phyloP scores from a whole-genome alignment of 1,140 invertebrate species.

The Leptopilina boulardi region DNA sequence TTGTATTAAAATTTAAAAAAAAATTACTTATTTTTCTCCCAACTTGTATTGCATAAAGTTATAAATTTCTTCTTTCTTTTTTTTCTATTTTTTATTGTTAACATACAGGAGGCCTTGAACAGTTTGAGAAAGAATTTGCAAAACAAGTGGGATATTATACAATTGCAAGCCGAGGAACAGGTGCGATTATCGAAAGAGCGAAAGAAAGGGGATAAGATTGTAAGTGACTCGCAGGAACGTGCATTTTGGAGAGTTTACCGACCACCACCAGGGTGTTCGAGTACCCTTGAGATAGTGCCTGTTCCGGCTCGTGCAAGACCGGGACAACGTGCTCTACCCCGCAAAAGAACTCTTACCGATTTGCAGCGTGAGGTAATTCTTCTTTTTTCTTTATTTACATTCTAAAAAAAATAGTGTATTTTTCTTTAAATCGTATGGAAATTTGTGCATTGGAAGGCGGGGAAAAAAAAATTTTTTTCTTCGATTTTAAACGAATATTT shows the following conservation, averaged over 20 bases:
- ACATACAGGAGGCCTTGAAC: constrained; percentile 90
- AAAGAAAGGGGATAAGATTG: constrained; percentile 96
- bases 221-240: constrained; percentile 96
- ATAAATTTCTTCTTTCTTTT: no score
- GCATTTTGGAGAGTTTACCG: constrained; percentile 97
- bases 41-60: no score
- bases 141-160: constrained; percentile 97
- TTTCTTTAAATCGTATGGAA: neutral
- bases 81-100: constrained; percentile 59
- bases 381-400: no score
- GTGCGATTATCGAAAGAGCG: constrained; percentile 92
- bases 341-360: constrained; percentile 85
- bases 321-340: constrained; percentile 76
- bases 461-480: no score
- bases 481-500: no score
- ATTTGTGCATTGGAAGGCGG: no score
- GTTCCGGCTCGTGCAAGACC: constrained; percentile 85
- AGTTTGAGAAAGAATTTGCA: constrained; percentile 92
- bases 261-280: constrained; percentile 91
- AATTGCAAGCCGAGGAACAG: constrained; percentile 96
- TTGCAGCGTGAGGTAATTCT: constrained; percentile 85
- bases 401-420: constrained; percentile 27
- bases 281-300: constrained; percentile 89
- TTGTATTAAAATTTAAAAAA: no score
- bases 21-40: no score